Conservation (phyloP, 2,113 vertebrate species). For the Myxocyprinus asiaticus region DNA sequence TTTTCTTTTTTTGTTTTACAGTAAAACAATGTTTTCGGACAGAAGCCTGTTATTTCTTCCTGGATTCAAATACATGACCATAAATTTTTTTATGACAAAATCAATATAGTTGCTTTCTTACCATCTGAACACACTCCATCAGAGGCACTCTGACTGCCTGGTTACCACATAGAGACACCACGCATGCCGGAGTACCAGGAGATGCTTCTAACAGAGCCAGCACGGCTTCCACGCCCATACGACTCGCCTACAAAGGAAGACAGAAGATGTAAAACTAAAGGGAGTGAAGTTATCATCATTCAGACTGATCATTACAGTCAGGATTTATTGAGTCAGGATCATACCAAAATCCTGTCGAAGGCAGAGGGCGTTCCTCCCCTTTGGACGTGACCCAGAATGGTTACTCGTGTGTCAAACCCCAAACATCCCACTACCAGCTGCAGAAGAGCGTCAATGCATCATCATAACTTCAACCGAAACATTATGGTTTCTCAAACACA, state of each 20-base stretch:
- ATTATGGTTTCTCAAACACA: too few relatives aligned
- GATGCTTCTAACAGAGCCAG: slow-evolving; percentile 85
- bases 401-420: slow-evolving; percentile 84
- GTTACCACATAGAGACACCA: slow-evolving; percentile 90
- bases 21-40: too few relatives aligned
- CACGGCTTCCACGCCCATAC: slow-evolving; percentile 94
- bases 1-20: too few relatives aligned
- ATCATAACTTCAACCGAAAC: too few relatives aligned
- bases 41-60: too few relatives aligned
- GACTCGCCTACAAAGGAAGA: slow-evolving; percentile 79
- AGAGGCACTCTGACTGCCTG: slow-evolving; percentile 79
- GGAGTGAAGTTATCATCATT: too few relatives aligned
- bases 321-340: slow-evolving; percentile 34
- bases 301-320: too few relatives aligned
- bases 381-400: slow-evolving; percentile 85
- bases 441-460: background rate
- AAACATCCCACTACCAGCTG: slow-evolving; percentile 81
- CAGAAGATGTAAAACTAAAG: too few relatives aligned
- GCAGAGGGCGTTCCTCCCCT: slow-evolving; percentile 86
- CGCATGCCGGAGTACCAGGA: slow-evolving; percentile 87
- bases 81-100: background rate
- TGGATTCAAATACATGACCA: too few relatives aligned
- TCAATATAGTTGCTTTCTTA: slow-evolving; percentile 36
- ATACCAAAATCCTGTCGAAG: slow-evolving; percentile 85
- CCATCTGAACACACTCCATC: slow-evolving; percentile 92